Conservation (phyloP, 2,888 invertebrate genomes). For the Cecidostiba fungosa region DNA sequence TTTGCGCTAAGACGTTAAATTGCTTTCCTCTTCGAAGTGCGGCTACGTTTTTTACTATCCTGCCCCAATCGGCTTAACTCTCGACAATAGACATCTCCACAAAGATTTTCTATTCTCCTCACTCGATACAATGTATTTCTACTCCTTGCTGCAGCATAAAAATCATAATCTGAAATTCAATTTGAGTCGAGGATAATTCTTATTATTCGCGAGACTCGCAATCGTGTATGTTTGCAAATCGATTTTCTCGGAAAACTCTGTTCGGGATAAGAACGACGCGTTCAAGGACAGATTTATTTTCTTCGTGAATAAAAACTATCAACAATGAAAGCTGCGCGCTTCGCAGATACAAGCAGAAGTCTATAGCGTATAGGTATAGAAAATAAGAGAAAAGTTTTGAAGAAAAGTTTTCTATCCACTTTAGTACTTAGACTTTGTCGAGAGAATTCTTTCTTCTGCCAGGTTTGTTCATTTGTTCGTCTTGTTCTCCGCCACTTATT, state of each 20-base stretch:
- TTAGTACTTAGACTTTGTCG: conserved; percentile 54
- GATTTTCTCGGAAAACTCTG: background rate
- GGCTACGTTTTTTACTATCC: background rate
- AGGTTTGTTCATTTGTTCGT: conserved; percentile 53
- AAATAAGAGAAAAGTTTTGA: conserved; percentile 54
- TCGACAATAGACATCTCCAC: conserved; percentile 41
- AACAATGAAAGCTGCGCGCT: conserved; percentile 12
- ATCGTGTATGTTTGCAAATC: background rate
- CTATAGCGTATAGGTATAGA: background rate
- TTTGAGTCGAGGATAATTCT: background rate
- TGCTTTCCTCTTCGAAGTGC: conserved; percentile 30
- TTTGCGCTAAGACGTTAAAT: conserved; percentile 49
- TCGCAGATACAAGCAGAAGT: conserved; percentile 27
- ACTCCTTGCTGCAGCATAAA: background rate
- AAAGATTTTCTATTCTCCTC: conserved; percentile 44
- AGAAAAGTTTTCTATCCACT: conserved; percentile 58
- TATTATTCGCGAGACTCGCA: background rate
- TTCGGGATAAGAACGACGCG: background rate
- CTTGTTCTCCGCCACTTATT: conserved; percentile 18
- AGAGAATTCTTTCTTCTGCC: conserved; percentile 40
- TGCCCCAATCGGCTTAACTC: conserved; percentile 53
- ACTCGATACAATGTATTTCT: conserved; percentile 19
- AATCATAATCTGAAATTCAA: conserved; percentile 17
- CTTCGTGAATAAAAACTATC: conserved; percentile 50
- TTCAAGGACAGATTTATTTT: background rate